A percentile compares a stretch with the other conserved stretches of the same genome.
Evolutionary conservation across 2,113 vertebrate species (phyloP).

Genomic region (Clupea harengus): DNA sequence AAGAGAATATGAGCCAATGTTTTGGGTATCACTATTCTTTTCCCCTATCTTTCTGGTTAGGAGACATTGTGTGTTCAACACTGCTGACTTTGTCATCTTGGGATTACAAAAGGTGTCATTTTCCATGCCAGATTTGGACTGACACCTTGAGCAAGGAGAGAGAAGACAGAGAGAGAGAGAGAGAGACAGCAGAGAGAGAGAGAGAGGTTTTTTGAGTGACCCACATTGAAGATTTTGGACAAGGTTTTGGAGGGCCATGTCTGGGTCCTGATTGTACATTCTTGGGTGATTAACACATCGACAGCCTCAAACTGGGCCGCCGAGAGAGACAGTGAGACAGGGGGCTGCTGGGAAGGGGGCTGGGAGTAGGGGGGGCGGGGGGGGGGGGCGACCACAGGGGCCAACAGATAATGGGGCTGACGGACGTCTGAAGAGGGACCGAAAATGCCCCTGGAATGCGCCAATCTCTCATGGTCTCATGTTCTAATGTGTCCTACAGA

Average conservation of each 20-base stretch:
- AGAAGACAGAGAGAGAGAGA: background rate
- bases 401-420: conserved; percentile 72
- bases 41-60: background rate
- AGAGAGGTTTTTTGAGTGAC: background rate
- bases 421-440: conserved; percentile 71
- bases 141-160: background rate
- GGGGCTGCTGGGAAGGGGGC: conserved; percentile 12
- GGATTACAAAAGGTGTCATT: conserved; percentile 12
- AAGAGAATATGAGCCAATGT: background rate
- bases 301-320: conserved; percentile 59
- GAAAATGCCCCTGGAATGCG: conserved; percentile 69
- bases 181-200: background rate
- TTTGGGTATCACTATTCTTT: background rate
- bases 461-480: conserved; percentile 65
- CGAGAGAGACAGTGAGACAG: conserved; percentile 21
- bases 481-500: conserved; percentile 57
- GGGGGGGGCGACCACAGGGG: conserved; percentile 40
- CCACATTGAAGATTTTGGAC: conserved; percentile 13
- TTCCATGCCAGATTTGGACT: background rate
- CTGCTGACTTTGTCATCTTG: background rate
- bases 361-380: conserved; percentile 34
- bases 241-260: conserved; percentile 26
- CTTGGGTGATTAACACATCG: conserved; percentile 67
- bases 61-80: background rate
- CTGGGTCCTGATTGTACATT: conserved; percentile 51